phyloP scores from a whole-genome alignment of 2,797 vertebrate species.

The Lagorchestes hirsutus region DNA sequence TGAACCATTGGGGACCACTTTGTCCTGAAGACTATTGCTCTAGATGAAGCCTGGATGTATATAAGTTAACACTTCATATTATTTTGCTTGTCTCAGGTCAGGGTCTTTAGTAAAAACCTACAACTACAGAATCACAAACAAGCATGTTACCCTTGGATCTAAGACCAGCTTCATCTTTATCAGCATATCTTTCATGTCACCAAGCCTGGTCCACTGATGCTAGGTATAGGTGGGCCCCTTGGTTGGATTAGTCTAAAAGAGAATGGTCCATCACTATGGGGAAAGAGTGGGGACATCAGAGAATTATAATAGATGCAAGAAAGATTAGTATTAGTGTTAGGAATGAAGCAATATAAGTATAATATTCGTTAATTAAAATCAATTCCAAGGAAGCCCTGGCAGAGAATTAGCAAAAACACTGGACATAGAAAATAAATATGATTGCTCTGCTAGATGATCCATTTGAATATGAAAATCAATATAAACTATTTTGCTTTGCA shows the following conservation, averaged over 20 bases:
- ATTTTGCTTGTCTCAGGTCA: background rate
- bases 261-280: background rate
- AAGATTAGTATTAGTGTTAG: background rate
- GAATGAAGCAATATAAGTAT: background rate
- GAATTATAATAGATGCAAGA: background rate
- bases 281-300: background rate
- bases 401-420: background rate
- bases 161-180: background rate
- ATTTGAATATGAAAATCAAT: background rate
- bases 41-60: background rate
- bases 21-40: background rate
- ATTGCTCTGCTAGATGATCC: background rate
- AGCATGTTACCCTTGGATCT: background rate
- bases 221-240: background rate
- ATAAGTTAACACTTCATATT: background rate
- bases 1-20: background rate
- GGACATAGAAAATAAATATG: background rate
- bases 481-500: conserved; percentile 4
- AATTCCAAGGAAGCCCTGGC: background rate
- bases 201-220: background rate
- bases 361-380: background rate
- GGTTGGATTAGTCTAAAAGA: background rate
- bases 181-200: background rate
- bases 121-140: background rate
- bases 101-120: background rate